Evolutionary conservation across 2,113 vertebrate species (phyloP).

Genomic region (Carlito syrichta): DNA sequence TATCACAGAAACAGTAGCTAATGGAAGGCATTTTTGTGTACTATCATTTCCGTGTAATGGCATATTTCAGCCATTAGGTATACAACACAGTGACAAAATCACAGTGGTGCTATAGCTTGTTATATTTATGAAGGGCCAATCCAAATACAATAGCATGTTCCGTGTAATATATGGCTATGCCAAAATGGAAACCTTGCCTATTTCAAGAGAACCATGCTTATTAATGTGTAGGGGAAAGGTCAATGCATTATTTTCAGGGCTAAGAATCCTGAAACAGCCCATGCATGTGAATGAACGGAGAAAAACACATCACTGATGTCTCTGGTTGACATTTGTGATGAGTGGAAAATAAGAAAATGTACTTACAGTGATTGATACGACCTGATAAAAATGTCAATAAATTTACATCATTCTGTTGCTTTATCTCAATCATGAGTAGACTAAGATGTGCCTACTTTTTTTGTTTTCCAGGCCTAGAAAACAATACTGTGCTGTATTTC

Average conservation of each 20-base stretch:
- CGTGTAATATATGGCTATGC: slow-evolving; percentile 36
- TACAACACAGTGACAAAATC: slow-evolving; percentile 26
- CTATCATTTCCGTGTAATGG: slow-evolving; percentile 56
- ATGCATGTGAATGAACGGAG: slow-evolving; percentile 48
- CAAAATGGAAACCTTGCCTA: slow-evolving; percentile 60
- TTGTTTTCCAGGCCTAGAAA: not conserved
- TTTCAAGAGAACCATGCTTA: slow-evolving; percentile 44
- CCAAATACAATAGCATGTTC: slow-evolving; percentile 16
- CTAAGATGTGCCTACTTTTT: not conserved
- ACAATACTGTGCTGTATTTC: not conserved
- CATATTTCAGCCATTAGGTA: not conserved
- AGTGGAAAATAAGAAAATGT: slow-evolving; percentile 40
- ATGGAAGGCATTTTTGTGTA: slow-evolving; percentile 9
- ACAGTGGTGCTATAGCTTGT: slow-evolving; percentile 25
- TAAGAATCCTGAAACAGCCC: slow-evolving; percentile 44
- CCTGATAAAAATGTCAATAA: slow-evolving; percentile 43
- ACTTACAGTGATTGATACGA: slow-evolving; percentile 40
- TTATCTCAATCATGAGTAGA: slow-evolving; percentile 13
- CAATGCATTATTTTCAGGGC: slow-evolving; percentile 41
- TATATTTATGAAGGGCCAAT: slow-evolving; percentile 20
- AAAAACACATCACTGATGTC: not conserved
- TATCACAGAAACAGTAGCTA: slow-evolving; percentile 38
- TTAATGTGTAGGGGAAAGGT: slow-evolving; percentile 34
- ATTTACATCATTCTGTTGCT: slow-evolving; percentile 34
- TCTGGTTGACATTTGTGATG: slow-evolving; percentile 55